Evolutionary conservation across 1,140 invertebrate species (phyloP).

Genomic region (Drosophila ohnishii): DNA sequence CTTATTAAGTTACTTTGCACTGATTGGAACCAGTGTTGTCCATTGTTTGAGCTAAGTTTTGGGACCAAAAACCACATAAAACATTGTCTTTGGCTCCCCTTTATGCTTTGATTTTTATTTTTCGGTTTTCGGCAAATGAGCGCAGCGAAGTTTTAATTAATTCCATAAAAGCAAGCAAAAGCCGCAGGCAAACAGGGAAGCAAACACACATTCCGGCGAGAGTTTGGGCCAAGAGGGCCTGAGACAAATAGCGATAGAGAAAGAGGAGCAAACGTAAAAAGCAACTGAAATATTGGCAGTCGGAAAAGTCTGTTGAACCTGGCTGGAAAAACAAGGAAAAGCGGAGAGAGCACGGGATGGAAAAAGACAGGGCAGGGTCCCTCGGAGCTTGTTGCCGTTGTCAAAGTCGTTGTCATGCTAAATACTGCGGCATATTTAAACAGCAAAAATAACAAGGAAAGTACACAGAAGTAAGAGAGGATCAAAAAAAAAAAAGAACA

Average conservation of each 20-base stretch:
- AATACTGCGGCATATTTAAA: constrained; percentile 77
- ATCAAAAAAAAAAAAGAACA: constrained; percentile 23
- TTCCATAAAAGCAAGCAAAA: constrained; percentile 76
- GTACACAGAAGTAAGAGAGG: constrained; percentile 52
- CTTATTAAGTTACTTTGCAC: constrained; percentile 18
- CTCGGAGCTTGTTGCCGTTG: constrained; percentile 45
- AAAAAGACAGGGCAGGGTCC: not conserved
- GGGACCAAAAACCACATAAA: constrained; percentile 31
- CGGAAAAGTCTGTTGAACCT: constrained; percentile 66
- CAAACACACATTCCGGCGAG: constrained; percentile 35
- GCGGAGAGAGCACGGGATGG: not conserved
- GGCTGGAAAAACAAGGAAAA: constrained; percentile 29
- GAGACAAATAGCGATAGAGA: constrained; percentile 25
- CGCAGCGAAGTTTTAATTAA: constrained; percentile 75
- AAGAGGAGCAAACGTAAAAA: constrained; percentile 45
- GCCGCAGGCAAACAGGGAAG: constrained; percentile 71
- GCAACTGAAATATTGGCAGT: constrained; percentile 73
- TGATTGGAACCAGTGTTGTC: constrained; percentile 33
- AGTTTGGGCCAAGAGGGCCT: constrained; percentile 7
- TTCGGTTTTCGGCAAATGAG: constrained; percentile 51
- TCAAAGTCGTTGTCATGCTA: constrained; percentile 77
- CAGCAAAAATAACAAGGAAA: constrained; percentile 55
- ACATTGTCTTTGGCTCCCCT: constrained; percentile 33
- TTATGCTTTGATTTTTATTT: constrained; percentile 41
- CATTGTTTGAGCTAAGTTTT: constrained; percentile 49